These are phyloP conservation scores for Aegithalos caudatus DNA, from an alignment of 2,113 vertebrate genomes.

Conservation along the genomic window DNA sequence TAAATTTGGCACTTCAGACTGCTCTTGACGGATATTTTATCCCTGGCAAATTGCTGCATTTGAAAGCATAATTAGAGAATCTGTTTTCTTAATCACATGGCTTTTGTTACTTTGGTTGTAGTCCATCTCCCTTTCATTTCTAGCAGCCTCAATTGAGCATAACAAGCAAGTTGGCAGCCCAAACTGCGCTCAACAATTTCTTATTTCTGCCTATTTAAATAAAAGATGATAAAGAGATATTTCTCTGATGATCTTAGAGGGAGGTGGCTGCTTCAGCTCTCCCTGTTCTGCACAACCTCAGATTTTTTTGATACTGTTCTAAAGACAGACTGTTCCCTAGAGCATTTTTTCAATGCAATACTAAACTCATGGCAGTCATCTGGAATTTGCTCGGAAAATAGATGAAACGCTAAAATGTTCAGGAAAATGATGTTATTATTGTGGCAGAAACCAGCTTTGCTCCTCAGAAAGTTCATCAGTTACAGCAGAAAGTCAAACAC, in stretches of 20 bases:
- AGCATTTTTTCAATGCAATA: not conserved
- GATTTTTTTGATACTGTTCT: not conserved
- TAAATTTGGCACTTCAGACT: constrained; percentile 82
- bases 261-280: constrained; percentile 30
- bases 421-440: not conserved
- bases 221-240: constrained; percentile 62
- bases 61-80: constrained; percentile 94
- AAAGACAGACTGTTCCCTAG: constrained; percentile 59
- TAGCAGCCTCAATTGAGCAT: constrained; percentile 64
- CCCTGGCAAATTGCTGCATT: constrained; percentile 91
- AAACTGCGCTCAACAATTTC: constrained; percentile 50
- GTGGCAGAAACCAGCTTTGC: not conserved
- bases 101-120: constrained; percentile 77
- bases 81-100: constrained; percentile 91
- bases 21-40: constrained; percentile 96
- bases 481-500: constrained; percentile 69
- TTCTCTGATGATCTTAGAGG: constrained; percentile 42
- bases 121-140: constrained; percentile 72
- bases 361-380: constrained; percentile 14
- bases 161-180: constrained; percentile 67
- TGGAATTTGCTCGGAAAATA: not conserved
- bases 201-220: constrained; percentile 67
- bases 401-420: not conserved
- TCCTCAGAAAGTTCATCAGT: constrained; percentile 61
- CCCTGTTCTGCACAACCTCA: constrained; percentile 32